These are phyloP conservation scores for Gorsachius goisagi DNA, from an alignment of 2,113 vertebrate species.

Conservation along the genomic window DNA sequence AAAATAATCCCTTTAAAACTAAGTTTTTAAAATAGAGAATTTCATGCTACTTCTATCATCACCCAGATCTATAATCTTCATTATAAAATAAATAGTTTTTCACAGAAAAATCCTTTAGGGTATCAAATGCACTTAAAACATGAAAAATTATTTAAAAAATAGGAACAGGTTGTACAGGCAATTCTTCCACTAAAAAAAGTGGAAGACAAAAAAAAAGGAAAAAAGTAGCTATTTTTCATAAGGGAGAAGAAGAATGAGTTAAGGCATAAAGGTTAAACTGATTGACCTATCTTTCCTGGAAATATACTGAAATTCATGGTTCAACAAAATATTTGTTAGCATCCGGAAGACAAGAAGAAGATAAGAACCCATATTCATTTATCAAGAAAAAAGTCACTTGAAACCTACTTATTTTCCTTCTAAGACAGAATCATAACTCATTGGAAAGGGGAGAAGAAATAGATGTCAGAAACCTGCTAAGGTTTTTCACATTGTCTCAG, in stretches of 20 bases:
- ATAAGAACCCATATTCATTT: not conserved
- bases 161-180: not conserved
- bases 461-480: not conserved
- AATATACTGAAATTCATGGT: not conserved
- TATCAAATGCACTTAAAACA: not conserved
- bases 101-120: not conserved
- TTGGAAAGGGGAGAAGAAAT: not conserved
- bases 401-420: not conserved
- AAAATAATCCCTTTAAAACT: not conserved
- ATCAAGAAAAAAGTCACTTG: not conserved
- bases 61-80: not conserved
- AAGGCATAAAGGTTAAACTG: not conserved
- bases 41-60: not conserved
- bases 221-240: not conserved
- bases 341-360: not conserved
- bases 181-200: not conserved
- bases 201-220: not conserved
- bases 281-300: not conserved
- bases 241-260: not conserved
- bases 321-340: conserved; percentile 1
- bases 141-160: not conserved
- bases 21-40: not conserved
- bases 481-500: not conserved
- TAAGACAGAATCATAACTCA: not conserved
- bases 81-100: not conserved